Evolutionary conservation across 2,888 invertebrate genomes (phyloP).

Genomic region (Dioctria linearis): DNA sequence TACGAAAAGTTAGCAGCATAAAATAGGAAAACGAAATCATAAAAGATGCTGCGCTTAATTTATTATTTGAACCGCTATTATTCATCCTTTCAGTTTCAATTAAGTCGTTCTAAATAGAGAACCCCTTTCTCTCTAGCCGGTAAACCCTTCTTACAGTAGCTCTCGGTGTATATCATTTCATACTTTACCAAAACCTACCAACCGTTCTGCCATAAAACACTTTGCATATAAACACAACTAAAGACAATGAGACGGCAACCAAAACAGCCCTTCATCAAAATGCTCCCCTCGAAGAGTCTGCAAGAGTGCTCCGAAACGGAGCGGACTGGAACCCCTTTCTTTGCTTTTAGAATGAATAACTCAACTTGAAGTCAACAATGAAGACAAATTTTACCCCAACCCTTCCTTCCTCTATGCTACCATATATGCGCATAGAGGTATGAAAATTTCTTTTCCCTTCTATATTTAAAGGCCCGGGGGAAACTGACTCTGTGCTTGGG

Average conservation of each 20-base stretch:
- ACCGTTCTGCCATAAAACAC: conserved; percentile 61
- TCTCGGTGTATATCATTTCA: conserved; percentile 20
- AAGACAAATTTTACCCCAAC: conserved; percentile 56
- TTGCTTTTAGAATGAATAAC: conserved; percentile 54
- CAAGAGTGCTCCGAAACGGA: conserved; percentile 20
- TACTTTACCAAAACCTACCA: conserved; percentile 56
- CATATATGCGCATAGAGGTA: not conserved
- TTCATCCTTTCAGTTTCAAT: conserved; percentile 64
- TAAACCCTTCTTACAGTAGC: conserved; percentile 36
- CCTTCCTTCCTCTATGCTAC: not conserved
- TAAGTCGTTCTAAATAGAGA: conserved; percentile 60
- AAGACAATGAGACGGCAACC: conserved; percentile 50
- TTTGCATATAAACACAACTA: conserved; percentile 60
- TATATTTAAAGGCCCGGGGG: too few species aligned
- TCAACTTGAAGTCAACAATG: conserved; percentile 59
- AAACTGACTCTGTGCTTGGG: not conserved
- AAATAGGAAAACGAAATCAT: conserved; percentile 54
- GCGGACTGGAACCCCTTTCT: conserved; percentile 39
- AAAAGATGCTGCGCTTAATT: conserved; percentile 59
- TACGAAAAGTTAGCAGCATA: conserved; percentile 30
- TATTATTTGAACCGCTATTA: conserved; percentile 62
- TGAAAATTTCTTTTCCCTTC: not conserved
- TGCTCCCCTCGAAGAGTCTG: conserved; percentile 27
- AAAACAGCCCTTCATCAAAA: conserved; percentile 51
- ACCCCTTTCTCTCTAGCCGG: conserved; percentile 22